Evolutionary conservation across 2,797 vertebrate genomes (phyloP), one percentile per base, ranked within the genome.

Genomic region (Tenualosa ilisha): DNA sequence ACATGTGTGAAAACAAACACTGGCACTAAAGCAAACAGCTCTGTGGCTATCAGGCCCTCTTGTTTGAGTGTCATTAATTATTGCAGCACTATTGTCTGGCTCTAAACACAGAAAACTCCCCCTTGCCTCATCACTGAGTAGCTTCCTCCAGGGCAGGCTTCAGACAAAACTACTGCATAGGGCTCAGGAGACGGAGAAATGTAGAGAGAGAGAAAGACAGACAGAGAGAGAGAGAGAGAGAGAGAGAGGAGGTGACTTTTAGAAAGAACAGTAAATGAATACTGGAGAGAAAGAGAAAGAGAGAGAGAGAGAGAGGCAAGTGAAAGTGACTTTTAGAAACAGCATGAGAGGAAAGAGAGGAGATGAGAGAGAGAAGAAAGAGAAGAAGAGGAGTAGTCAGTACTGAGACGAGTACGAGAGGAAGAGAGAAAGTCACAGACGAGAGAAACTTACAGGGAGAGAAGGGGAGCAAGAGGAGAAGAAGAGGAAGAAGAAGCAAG

Each of bases 1-100:
- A 79, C 20, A 17, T 79, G 65, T 72, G 65, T 3, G 40, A 46
- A 79, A 79, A 79, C 72, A 79, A 79, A 79, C 72, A 79, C 20
- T 79, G 20, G 20, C 37, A 20, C 17, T 11, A 0, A 6, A 13
- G 72, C 59, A 63, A 63, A 63, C 59, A 24, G 22, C 59, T 24
- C 59, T 63, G 59, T 24, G 59, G 59, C n/a, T 63, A 63, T 63
- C 22, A n/a, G 59, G 59, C 54, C 0, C 59, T 63, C 59, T 63
- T 63, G 59, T 63, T 63, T 63, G 59, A 63, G 59, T 9, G 59
- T 63, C 59, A 63, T 63, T 63, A 63, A 63, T 63, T 63, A 63
- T 63, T 63, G 59, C 59, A 24, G 59, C 22, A n/a, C 59, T 24
- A 63, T 24, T 63, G 59, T 63, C 59, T 63, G 59, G 24, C 59